These are phyloP conservation scores for Drosophila ambigua DNA, from an alignment of 1,140 invertebrate genomes.

Conservation along the genomic window DNA sequence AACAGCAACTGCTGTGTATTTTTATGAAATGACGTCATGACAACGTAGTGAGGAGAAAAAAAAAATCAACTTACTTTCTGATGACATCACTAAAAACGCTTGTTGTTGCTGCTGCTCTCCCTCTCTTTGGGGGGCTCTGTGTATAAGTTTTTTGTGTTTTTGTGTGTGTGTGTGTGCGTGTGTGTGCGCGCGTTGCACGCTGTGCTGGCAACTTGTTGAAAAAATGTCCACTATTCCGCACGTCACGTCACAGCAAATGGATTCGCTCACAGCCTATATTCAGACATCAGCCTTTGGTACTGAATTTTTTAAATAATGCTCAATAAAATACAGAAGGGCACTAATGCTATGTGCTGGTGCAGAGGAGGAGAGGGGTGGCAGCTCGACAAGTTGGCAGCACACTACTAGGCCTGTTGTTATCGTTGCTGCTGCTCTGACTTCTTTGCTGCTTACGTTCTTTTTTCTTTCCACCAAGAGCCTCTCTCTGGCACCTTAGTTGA, in stretches of 20 bases:
- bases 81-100: conserved; percentile 81
- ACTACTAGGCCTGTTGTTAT: conserved; percentile 29
- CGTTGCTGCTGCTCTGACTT: conserved; percentile 30
- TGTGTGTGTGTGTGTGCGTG: conserved; percentile 23
- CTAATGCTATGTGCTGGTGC: background rate
- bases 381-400: conserved; percentile 46
- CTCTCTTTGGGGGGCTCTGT: conserved; percentile 47
- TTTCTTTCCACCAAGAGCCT: conserved; percentile 3
- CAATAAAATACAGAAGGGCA: conserved; percentile 11
- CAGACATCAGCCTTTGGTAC: no score
- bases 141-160: conserved; percentile 3
- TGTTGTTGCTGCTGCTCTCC: conserved; percentile 61
- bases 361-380: conserved; percentile 14
- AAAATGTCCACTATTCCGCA: conserved; percentile 9
- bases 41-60: conserved; percentile 44
- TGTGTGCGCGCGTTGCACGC: conserved; percentile 50
- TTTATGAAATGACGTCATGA: conserved; percentile 82
- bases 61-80: conserved; percentile 78
- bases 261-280: no score
- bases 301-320: conserved; percentile 11
- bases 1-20: conserved; percentile 61
- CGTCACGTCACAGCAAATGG: no score
- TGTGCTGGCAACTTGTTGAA: conserved; percentile 60
- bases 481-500: no score
- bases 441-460: conserved; percentile 44